Percentiles rank a stretch among this genome's conserved stretches.
Evolutionary conservation across 2,113 vertebrate species (phyloP).

Genomic region (Odontesthes bonariensis): DNA sequence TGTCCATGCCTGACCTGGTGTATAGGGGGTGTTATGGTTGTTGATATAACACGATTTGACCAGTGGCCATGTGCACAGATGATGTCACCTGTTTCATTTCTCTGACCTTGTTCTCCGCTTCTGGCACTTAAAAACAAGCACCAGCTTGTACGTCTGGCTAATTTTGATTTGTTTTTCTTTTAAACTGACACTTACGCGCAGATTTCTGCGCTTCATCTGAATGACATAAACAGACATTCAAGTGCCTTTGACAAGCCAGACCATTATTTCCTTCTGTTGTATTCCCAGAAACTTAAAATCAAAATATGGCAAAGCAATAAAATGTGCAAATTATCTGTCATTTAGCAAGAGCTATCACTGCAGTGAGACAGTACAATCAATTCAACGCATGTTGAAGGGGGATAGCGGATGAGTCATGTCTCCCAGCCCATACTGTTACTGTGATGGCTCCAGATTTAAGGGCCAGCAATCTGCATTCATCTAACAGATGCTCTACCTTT

Average conservation of each 20-base stretch:
- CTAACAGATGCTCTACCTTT: slow-evolving; percentile 41
- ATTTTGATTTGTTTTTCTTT: slow-evolving; percentile 26
- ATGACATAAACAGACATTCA: not conserved
- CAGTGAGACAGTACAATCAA: slow-evolving; percentile 17
- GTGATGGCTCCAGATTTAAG: slow-evolving; percentile 66
- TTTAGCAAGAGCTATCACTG: slow-evolving; percentile 12
- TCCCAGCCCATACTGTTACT: slow-evolving; percentile 64
- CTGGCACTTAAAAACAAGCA: not conserved
- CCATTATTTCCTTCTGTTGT: slow-evolving; percentile 9
- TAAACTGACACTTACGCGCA: slow-evolving; percentile 40
- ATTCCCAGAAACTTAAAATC: slow-evolving; percentile 7
- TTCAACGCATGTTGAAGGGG: slow-evolving; percentile 13
- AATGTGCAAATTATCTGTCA: slow-evolving; percentile 17
- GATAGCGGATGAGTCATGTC: slow-evolving; percentile 71
- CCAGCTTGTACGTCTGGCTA: not conserved
- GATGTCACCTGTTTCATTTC: slow-evolving; percentile 41
- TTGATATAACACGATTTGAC: slow-evolving; percentile 48
- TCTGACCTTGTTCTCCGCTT: not conserved
- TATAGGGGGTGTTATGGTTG: slow-evolving; percentile 42
- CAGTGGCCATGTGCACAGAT: slow-evolving; percentile 38
- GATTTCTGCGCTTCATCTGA: slow-evolving; percentile 14
- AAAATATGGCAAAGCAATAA: not conserved
- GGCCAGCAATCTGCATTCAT: slow-evolving; percentile 66
- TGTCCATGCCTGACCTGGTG: slow-evolving; percentile 24
- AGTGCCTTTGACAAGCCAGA: slow-evolving; percentile 19